Conservation (phyloP, 1,140 invertebrate genomes). For the Aricia agestis region DNA sequence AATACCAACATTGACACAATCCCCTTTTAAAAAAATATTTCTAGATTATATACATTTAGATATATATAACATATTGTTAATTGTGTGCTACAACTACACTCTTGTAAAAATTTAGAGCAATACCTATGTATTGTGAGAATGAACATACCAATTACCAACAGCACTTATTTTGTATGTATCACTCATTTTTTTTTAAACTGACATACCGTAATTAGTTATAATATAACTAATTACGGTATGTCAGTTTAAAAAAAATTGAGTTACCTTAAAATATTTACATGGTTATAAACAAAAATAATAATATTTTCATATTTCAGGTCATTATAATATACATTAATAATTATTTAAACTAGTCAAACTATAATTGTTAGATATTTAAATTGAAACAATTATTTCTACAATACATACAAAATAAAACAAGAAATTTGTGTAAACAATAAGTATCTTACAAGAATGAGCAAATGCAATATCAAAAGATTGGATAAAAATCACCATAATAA, state of each 20-base stretch:
- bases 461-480: not conserved
- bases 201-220: constrained; percentile 25
- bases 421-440: constrained; percentile 6
- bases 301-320: constrained; percentile 9
- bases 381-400: constrained; percentile 17
- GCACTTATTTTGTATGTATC: constrained; percentile 16
- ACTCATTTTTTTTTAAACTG: constrained; percentile 33
- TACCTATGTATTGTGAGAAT: not conserved
- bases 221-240: constrained; percentile 25
- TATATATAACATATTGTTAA: constrained; percentile 38
- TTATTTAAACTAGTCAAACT: constrained; percentile 10
- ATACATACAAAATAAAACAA: constrained; percentile 10
- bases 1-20: constrained; percentile 43
- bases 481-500: not conserved
- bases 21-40: constrained; percentile 62
- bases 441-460: constrained; percentile 14
- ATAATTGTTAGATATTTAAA: constrained; percentile 17
- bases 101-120: constrained; percentile 22
- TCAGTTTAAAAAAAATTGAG: constrained; percentile 35
- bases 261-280: constrained; percentile 43
- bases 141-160: constrained; percentile 16
- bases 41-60: constrained; percentile 53
- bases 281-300: constrained; percentile 40
- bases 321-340: constrained; percentile 16
- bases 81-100: constrained; percentile 50